These are phyloP conservation scores for Rhabdomys pumilio DNA, from an alignment of 2,797 vertebrate species.

Conservation along the genomic window DNA sequence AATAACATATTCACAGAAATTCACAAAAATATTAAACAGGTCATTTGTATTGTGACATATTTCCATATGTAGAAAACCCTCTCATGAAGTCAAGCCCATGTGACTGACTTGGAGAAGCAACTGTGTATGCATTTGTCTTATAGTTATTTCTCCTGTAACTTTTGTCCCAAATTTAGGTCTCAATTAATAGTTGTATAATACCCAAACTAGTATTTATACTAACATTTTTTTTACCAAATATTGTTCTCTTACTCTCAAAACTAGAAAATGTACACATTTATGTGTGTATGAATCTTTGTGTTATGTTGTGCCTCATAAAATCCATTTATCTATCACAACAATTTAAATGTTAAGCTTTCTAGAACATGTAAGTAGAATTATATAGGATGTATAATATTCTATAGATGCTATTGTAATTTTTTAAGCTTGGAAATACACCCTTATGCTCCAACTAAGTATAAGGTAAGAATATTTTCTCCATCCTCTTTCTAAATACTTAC, in stretches of 20 bases:
- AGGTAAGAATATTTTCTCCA: not conserved
- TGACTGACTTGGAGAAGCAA: not conserved
- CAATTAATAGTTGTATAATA: not conserved
- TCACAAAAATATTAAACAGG: constrained; percentile 7
- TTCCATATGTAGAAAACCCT: not conserved
- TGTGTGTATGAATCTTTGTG: not conserved
- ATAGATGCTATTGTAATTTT: not conserved
- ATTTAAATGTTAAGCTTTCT: constrained; percentile 15
- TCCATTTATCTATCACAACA: not conserved
- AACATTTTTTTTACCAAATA: not conserved
- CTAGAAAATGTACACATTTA: not conserved
- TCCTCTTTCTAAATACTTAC: not conserved
- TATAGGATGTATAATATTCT: not conserved
- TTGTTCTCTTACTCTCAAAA: not conserved
- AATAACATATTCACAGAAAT: constrained; percentile 21
- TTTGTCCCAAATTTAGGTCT: not conserved
- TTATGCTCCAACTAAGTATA: not conserved
- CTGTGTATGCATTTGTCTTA: not conserved
- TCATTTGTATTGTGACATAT: not conserved
- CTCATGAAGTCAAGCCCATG: not conserved
- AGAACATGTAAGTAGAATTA: not conserved
- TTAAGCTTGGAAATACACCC: not conserved
- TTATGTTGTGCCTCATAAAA: not conserved
- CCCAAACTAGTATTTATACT: not conserved
- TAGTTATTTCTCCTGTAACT: not conserved